Percentiles rank a stretch among this genome's conserved stretches.
Conservation (phyloP, 2,797 vertebrate species). For the Bovichtus diacanthus region DNA sequence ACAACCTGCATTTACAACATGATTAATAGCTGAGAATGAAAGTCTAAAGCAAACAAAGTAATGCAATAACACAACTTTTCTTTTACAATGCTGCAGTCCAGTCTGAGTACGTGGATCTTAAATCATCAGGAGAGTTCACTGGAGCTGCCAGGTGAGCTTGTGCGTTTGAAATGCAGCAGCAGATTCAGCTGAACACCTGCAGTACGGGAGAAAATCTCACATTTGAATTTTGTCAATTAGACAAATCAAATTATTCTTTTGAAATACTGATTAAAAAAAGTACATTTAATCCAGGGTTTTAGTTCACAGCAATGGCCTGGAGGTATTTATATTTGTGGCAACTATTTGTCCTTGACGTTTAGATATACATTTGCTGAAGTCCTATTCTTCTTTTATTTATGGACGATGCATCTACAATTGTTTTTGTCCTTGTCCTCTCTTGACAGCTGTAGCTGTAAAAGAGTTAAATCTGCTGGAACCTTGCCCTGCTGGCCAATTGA, state of each 20-base stretch:
- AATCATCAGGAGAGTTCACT: slow-evolving; percentile 57
- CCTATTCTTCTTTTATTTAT: slow-evolving; percentile 36
- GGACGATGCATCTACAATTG: slow-evolving; percentile 42
- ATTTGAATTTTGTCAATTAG: not conserved
- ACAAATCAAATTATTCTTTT: slow-evolving; percentile 8
- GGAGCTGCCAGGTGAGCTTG: slow-evolving; percentile 54
- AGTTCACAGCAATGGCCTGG: slow-evolving; percentile 3
- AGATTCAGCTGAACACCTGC: slow-evolving; percentile 18
- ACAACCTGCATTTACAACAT: slow-evolving; percentile 61
- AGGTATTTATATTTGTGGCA: slow-evolving; percentile 20
- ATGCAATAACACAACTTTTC: slow-evolving; percentile 67
- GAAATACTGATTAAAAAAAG: slow-evolving; percentile 9
- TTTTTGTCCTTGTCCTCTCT: slow-evolving; percentile 64
- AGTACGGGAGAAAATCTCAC: not conserved
- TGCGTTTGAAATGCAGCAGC: slow-evolving; percentile 36
- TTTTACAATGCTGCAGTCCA: slow-evolving; percentile 61
- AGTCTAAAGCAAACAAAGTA: slow-evolving; percentile 67
- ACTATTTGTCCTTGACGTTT: slow-evolving; percentile 16
- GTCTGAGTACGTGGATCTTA: slow-evolving; percentile 58
- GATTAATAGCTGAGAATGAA: slow-evolving; percentile 69
- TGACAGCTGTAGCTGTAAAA: slow-evolving; percentile 75
- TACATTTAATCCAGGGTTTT: slow-evolving; percentile 6
- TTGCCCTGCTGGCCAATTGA: slow-evolving; percentile 77
- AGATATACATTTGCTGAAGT: slow-evolving; percentile 30
- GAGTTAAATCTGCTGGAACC: slow-evolving; percentile 80